A percentile compares a stretch with the other conserved stretches of the same genome.
These are phyloP conservation scores for Tinea trinotella DNA, from an alignment of 2,888 invertebrate species.

Conservation along the genomic window DNA sequence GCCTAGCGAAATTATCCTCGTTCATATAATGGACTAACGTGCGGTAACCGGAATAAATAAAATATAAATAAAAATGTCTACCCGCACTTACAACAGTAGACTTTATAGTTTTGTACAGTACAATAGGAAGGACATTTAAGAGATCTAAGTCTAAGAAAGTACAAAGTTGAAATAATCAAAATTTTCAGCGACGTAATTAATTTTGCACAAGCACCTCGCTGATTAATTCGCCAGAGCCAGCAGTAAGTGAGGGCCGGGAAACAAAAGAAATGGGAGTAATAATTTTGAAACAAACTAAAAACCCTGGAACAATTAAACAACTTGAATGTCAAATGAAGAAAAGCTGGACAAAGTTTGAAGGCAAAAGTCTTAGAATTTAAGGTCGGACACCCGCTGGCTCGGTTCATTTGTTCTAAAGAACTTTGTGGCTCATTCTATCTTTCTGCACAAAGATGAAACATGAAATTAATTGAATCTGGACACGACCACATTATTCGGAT, in stretches of 20 bases:
- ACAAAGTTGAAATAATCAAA: neutral
- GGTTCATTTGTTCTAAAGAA: slow-evolving; percentile 22
- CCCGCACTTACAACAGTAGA: neutral
- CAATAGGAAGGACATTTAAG: neutral
- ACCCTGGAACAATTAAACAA: slow-evolving; percentile 53
- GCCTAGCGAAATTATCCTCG: slow-evolving; percentile 38
- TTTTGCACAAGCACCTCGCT: neutral
- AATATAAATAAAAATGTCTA: slow-evolving; percentile 5
- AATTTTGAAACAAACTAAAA: slow-evolving; percentile 45
- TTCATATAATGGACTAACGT: slow-evolving; percentile 37
- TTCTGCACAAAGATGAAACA: slow-evolving; percentile 2
- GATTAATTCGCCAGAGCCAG: slow-evolving; percentile 1
- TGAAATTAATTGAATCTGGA: slow-evolving; percentile 3
- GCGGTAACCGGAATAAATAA: slow-evolving; percentile 13
- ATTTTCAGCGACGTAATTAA: neutral
- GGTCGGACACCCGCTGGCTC: slow-evolving; percentile 24
- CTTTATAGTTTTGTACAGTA: too few species aligned
- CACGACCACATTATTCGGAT: too few species aligned
- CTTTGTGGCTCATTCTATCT: slow-evolving; percentile 7
- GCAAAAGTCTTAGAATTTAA: slow-evolving; percentile 34
- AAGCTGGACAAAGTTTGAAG: slow-evolving; percentile 47
- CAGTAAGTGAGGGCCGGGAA: slow-evolving; percentile 23
- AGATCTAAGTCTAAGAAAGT: neutral
- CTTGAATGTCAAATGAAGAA: slow-evolving; percentile 47
- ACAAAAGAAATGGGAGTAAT: slow-evolving; percentile 39